Conservation (phyloP, 2,888 invertebrate species). For the Rutpela maculata region DNA sequence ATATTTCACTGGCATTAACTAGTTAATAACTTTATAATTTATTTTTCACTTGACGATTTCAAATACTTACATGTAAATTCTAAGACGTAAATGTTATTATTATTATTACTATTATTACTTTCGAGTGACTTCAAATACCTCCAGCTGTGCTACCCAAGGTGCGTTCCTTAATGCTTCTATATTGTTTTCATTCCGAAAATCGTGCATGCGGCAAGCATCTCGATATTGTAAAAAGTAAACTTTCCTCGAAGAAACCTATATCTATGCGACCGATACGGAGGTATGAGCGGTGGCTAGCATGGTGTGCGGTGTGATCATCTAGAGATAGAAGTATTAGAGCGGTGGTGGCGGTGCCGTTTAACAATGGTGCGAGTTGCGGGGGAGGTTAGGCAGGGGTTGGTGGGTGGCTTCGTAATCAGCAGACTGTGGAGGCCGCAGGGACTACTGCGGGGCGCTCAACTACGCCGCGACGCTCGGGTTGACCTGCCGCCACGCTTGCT, state of each 20-base stretch:
- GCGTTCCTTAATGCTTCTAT: no score
- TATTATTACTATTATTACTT: no score
- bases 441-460: conserved; percentile 64
- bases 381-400: conserved; percentile 57
- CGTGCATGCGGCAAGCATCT: no score
- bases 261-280: conserved; percentile 33
- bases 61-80: no score
- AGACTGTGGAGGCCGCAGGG: conserved; percentile 64
- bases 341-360: conserved; percentile 57
- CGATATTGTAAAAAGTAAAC: background rate
- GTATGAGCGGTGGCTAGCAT: conserved; percentile 24
- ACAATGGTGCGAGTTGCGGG: conserved; percentile 58
- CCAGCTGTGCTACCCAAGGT: no score
- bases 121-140: no score
- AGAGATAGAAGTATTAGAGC: conserved; percentile 49
- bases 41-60: no score
- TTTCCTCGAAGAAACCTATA: background rate
- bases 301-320: conserved; percentile 39
- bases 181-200: no score
- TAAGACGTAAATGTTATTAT: no score
- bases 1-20: no score
- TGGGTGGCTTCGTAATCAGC: conserved; percentile 68
- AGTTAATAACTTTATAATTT: no score
- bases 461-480: conserved; percentile 71
- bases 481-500: conserved; percentile 71